A percentile compares a stretch with the other conserved stretches of the same genome.
Evolutionary conservation across 2,888 invertebrate genomes (phyloP).

Genomic region (Leptinotarsa juncta): DNA sequence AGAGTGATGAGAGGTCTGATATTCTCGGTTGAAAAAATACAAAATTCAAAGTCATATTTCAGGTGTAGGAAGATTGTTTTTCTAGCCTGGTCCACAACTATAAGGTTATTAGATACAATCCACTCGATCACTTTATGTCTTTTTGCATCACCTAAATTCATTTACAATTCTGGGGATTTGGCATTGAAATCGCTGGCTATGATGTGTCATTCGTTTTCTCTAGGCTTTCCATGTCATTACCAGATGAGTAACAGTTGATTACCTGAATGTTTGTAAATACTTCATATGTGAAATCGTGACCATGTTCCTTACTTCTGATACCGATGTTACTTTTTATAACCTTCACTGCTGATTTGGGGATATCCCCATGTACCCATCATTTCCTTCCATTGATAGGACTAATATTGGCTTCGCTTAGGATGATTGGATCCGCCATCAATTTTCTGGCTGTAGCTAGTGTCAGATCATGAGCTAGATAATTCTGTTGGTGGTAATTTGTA

Average conservation of each 20-base stretch:
- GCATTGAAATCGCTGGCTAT: conserved; percentile 35
- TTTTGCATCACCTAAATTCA: conserved; percentile 10
- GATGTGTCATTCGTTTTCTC: conserved; percentile 22
- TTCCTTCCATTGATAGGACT: background rate
- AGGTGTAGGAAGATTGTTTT: conserved; percentile 30
- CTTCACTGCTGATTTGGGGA: conserved; percentile 29
- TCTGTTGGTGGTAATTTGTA: conserved; percentile 1
- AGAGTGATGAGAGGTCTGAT: background rate
- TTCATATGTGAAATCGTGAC: conserved; percentile 2
- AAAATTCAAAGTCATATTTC: conserved; percentile 11
- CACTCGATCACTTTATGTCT: conserved; percentile 28
- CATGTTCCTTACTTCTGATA: conserved; percentile 26
- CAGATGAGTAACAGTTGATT: conserved; percentile 31
- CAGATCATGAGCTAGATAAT: background rate
- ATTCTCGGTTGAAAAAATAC: conserved; percentile 22
- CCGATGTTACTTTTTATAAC: conserved; percentile 25
- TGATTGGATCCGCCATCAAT: background rate
- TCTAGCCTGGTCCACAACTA: conserved; percentile 19
- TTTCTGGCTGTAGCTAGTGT: background rate
- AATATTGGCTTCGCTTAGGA: background rate
- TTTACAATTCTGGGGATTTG: conserved; percentile 33
- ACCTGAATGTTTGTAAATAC: background rate
- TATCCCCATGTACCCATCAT: background rate
- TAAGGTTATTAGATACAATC: conserved; percentile 23
- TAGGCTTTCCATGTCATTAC: conserved; percentile 29